These are phyloP conservation scores for Azemiops feae DNA, from an alignment of 2,113 vertebrate species.

Conservation along the genomic window DNA sequence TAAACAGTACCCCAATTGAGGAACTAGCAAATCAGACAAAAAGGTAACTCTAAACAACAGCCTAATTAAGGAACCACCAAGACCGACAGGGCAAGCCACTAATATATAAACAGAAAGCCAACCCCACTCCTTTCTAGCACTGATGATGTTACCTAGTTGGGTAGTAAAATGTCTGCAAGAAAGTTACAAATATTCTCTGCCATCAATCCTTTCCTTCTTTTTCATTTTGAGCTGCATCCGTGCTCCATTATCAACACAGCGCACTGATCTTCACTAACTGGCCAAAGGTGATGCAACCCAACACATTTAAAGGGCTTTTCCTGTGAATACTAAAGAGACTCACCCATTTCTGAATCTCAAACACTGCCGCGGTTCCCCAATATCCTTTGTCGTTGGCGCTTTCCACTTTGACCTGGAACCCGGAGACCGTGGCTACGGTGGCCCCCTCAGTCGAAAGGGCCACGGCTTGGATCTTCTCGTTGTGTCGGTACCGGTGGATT, in stretches of 20 bases:
- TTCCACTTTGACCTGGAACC: conserved; percentile 79
- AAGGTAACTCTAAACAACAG: not conserved
- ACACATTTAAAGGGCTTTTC: not conserved
- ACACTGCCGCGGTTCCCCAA: conserved; percentile 77
- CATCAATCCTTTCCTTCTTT: not conserved
- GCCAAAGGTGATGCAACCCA: not conserved
- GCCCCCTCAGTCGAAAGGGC: conserved; percentile 74
- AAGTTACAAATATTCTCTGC: not conserved
- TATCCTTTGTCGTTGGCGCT: conserved; percentile 76
- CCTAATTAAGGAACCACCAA: no score
- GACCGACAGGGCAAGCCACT: no score
- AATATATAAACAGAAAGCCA: no score
- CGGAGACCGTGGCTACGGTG: conserved; percentile 75
- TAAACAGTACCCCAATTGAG: no score
- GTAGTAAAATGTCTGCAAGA: not conserved
- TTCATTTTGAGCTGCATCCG: not conserved
- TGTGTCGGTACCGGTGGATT: conserved; percentile 81
- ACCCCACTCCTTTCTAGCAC: no score
- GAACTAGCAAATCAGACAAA: not conserved
- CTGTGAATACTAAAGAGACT: conserved; percentile 53
- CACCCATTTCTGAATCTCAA: conserved; percentile 84
- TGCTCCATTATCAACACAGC: not conserved
- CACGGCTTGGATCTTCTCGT: conserved; percentile 78
- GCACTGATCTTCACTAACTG: not conserved
- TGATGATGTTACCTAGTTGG: no score